phyloP scores from a whole-genome alignment of 2,888 invertebrate species.

The Eupithecia exiguata region DNA sequence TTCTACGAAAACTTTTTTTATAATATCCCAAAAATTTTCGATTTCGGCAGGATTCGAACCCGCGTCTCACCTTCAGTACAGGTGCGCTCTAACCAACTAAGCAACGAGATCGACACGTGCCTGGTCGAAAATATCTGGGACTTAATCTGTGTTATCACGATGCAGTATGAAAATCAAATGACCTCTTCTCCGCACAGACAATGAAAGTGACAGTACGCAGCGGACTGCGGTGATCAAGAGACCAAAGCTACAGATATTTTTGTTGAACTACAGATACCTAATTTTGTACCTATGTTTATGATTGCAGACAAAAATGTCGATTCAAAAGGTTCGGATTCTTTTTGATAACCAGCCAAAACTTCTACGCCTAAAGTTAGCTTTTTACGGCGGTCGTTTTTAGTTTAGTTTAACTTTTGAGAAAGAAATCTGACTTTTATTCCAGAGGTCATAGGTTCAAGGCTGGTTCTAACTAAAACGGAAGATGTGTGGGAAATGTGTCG shows the following conservation, averaged over 20 bases:
- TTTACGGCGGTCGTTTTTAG: neutral
- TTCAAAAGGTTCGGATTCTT: neutral
- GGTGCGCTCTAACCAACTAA: too few species aligned
- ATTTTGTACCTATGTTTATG: slow-evolving; percentile 8
- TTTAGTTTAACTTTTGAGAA: neutral
- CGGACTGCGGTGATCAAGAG: too few species aligned
- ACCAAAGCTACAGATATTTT: neutral
- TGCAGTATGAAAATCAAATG: too few species aligned
- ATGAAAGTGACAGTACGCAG: too few species aligned
- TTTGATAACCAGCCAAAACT: neutral
- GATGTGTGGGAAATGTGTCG: neutral
- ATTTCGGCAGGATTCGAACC: too few species aligned
- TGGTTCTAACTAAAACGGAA: neutral
- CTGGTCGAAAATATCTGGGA: too few species aligned
- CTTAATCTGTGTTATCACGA: neutral
- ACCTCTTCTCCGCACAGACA: too few species aligned
- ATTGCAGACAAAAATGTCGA: slow-evolving; percentile 3
- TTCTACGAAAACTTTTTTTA: too few species aligned
- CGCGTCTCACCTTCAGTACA: too few species aligned
- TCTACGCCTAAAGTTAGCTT: neutral
- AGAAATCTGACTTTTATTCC: neutral
- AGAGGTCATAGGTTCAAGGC: neutral
- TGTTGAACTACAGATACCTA: neutral
- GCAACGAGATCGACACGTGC: too few species aligned
- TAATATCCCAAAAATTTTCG: too few species aligned